A percentile compares a stretch with the other conserved stretches of the same genome.
Conservation (phyloP, 2,888 invertebrate genomes). For the Cremastinae sp. region DNA sequence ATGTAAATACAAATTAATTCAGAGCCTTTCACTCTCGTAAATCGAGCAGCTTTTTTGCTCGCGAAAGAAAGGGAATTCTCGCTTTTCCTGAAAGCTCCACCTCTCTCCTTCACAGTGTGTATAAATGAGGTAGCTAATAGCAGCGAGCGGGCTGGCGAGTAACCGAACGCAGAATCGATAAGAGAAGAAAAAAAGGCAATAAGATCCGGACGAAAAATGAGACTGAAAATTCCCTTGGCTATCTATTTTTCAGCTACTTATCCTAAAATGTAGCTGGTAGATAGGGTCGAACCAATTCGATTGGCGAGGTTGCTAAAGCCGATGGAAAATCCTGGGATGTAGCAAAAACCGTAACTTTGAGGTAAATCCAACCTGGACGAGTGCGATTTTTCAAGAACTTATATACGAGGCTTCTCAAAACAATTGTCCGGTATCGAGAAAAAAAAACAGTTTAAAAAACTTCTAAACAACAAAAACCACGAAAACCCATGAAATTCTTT, state of each 20-base stretch:
- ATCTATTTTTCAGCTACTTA: constrained; percentile 63
- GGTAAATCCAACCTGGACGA: constrained; percentile 60
- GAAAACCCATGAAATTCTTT: too few relatives aligned
- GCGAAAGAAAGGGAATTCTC: constrained; percentile 2
- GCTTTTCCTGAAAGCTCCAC: background rate
- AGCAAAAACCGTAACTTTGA: constrained; percentile 63
- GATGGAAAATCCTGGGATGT: constrained; percentile 61
- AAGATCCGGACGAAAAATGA: constrained; percentile 46
- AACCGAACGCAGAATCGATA: constrained; percentile 22
- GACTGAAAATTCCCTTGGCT: constrained; percentile 46
- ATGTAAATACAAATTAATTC: constrained; percentile 23
- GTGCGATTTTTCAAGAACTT: constrained; percentile 47
- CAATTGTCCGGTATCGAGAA: background rate
- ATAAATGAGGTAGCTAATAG: constrained; percentile 28
- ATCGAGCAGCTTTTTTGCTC: constrained; percentile 17
- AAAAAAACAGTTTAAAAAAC: background rate
- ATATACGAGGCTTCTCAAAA: background rate
- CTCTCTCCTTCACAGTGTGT: constrained; percentile 8
- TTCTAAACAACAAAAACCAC: too few relatives aligned
- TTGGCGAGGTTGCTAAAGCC: constrained; percentile 59
- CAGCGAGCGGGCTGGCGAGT: constrained; percentile 35
- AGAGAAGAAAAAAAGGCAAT: constrained; percentile 23
- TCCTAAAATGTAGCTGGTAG: constrained; percentile 62
- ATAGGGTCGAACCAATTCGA: constrained; percentile 62
- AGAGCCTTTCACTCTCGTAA: constrained; percentile 5